phyloP scores from a whole-genome alignment of 1,140 invertebrate genomes.

The Drosophila ananassae region DNA sequence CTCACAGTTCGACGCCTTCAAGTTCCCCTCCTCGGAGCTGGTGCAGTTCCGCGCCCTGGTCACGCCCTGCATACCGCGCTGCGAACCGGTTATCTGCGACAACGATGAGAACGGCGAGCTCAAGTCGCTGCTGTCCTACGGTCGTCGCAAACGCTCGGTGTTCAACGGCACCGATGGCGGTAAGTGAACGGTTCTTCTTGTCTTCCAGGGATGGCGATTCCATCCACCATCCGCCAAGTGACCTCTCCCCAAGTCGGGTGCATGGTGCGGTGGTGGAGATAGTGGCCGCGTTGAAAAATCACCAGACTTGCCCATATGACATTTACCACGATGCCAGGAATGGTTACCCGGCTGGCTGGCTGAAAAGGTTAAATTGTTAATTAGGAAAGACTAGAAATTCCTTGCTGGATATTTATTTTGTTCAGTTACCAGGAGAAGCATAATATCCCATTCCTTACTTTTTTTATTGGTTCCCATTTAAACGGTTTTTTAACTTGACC shows the following conservation, averaged over 20 bases:
- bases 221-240: slow-evolving; percentile 2
- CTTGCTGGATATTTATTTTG: slow-evolving; percentile 3
- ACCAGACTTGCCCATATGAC: slow-evolving; percentile 1
- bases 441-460: background rate
- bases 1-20: slow-evolving; percentile 97
- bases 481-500: no score
- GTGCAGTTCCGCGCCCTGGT: slow-evolving; percentile 97
- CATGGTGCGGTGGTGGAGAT: background rate
- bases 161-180: slow-evolving; percentile 75
- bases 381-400: slow-evolving; percentile 4
- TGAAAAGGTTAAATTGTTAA: slow-evolving; percentile 8
- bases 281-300: background rate
- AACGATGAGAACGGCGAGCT: slow-evolving; percentile 92
- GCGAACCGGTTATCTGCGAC: slow-evolving; percentile 96
- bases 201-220: slow-evolving; percentile 45
- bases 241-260: slow-evolving; percentile 10
- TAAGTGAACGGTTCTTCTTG: slow-evolving; percentile 64
- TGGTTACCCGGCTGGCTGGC: background rate
- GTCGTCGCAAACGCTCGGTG: slow-evolving; percentile 85
- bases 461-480: no score
- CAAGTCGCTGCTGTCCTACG: slow-evolving; percentile 91
- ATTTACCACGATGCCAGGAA: slow-evolving; percentile 2
- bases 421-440: background rate
- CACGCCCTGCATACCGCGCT: slow-evolving; percentile 95
- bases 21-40: slow-evolving; percentile 96